Base-by-base conservation (phyloP, 2,797 vertebrate species). In the Falco naumanni region DNA sequence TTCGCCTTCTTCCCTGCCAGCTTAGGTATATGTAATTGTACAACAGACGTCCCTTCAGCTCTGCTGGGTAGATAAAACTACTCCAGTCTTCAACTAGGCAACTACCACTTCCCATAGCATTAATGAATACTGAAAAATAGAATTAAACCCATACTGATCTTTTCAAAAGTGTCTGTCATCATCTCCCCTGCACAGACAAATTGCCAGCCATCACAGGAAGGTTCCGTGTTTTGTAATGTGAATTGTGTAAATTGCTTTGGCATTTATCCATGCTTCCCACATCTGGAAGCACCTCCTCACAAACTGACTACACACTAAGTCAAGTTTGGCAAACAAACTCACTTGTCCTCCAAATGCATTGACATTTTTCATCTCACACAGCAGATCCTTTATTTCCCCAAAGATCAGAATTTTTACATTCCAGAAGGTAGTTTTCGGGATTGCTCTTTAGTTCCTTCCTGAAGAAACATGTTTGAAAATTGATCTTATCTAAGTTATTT, bases 401-500 rank as follows among this genome's bases (percentile, higher is more conserved):
- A 93, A 76, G 74, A 91, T 88, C n/a, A 43, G 50, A 87, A 89
- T 69, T 93, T 91, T 95, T 43, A 71, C 74, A 82, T 91, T 84
- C 80, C 59, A 82, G 54, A 9, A 76, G 63, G 59, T 45, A 82
- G 61, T 71, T 87, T 77, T 85, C 41, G 83, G 34, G 60, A 71
- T 79, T 6, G 3, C 34, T 89, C 63, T 86, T 94, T 26, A 76
- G 70, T 15, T 83, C 39, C 77, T 86, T 89, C 90, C 86, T 77
- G 53, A 96, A 83, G 64, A 59, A 94, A 75, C 29, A 92, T 21
- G 78, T 92, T 90, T 84, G 86, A 94, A 93, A 94, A 84, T 68
- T 72, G 75, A 94, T 96, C 63, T 92, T 94, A 95, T 80, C 95
- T 51, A 64, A 92, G 74, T 82, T 77, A 92, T 93, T 96, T 95